phyloP scores from a whole-genome alignment of 1,140 invertebrate species.

The Drosophila nikananu region DNA sequence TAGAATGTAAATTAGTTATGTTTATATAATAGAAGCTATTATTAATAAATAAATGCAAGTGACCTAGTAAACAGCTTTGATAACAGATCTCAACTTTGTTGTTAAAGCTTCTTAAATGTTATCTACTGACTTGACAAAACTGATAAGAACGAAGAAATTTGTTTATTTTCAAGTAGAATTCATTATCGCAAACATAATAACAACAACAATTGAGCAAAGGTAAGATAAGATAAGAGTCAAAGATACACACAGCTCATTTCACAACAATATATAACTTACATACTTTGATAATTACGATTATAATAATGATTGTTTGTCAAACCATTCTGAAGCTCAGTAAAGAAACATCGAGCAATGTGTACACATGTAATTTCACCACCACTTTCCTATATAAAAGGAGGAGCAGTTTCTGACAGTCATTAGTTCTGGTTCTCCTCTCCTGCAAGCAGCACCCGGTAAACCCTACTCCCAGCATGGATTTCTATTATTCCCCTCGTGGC shows the following conservation, averaged over 20 bases:
- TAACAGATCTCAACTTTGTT: background rate
- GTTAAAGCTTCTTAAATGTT: background rate
- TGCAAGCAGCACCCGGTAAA: background rate
- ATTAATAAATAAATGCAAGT: background rate
- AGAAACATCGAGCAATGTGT: slow-evolving; percentile 1
- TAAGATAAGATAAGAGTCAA: background rate
- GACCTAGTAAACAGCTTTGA: background rate
- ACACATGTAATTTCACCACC: slow-evolving; percentile 1
- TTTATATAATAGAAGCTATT: background rate
- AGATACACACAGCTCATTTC: background rate
- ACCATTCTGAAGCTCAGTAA: background rate
- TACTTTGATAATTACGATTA: background rate
- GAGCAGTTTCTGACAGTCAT: background rate
- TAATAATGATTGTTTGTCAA: background rate
- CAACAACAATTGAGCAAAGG: background rate
- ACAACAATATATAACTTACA: background rate
- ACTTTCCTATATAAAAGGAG: slow-evolving; percentile 19
- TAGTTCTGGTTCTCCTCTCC: slow-evolving; percentile 12
- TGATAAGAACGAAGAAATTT: background rate
- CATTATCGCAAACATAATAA: background rate
- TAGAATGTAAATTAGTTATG: background rate
- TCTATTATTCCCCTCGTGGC: slow-evolving; percentile 44
- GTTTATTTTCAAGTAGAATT: background rate
- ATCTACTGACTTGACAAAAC: background rate
- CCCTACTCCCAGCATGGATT: slow-evolving; percentile 31